Base-by-base conservation (phyloP, 2,888 invertebrate genomes). In the Tiliacea aurago region DNA sequence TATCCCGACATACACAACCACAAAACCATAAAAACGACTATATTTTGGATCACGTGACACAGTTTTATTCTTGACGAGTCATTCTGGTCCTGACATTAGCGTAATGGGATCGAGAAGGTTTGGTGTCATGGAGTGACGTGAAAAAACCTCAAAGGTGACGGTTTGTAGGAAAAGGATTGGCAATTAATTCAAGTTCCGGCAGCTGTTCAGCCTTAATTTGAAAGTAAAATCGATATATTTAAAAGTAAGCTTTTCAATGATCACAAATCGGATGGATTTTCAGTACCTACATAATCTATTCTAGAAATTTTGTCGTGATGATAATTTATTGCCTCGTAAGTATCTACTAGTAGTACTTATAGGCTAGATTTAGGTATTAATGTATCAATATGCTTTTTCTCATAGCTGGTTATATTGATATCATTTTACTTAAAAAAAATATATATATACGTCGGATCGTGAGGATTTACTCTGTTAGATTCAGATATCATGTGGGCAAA, bases 41-140 rank as follows among this genome's bases (percentile, higher is more conserved):
- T 82, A 79, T 82, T 67, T 71, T 63, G 74, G 78, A 82, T 81
- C 72, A 73, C 71, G 64, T 78, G 59, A 77, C 74, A 80, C 70
- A 78, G 62, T 84, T 84, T 86, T 85, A 83, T 84, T 88, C 88
- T 84, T 87, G 86, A 88, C 73, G 86, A 90, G 89, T 92, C 89
- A 90, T 80, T 73, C 81, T 87, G 86, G 76, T 86, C 85, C 81
- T 87, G 87, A 88, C 90, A 90, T 92, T 90, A 88, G 84, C 81
- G 83, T 90, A 90, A 92, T 91, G 86, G 87, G 86, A 85, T 89
- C 81, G 75, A 81, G 74, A 78, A 72, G 76, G 63, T 74, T 72
- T 69, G 65, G 76, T 86, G 76, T 63, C 84, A 83, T 81, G 87
- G 86, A 81, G 78, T 64, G 74, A 63, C 53, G 70, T 41, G 81